phyloP scores from a whole-genome alignment of 2,888 invertebrate species.

The Synanthedon vespiformis region DNA sequence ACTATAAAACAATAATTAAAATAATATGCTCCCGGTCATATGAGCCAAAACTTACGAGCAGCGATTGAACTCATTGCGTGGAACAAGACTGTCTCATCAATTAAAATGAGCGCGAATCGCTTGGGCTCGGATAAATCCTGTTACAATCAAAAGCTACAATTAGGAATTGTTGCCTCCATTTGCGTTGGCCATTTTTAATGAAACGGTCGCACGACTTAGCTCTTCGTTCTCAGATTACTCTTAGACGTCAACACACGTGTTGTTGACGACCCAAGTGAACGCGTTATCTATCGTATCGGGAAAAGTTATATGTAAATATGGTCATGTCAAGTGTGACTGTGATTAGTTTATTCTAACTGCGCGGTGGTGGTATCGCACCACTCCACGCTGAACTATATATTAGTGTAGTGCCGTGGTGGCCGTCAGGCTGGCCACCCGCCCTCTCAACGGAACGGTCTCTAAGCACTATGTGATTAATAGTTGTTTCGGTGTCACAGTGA shows the following conservation, averaged over 20 bases:
- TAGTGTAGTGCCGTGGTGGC: slow-evolving; percentile 46
- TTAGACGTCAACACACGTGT: slow-evolving; percentile 18
- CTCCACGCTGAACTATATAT: slow-evolving; percentile 1
- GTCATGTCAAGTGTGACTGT: neutral
- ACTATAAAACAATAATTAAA: neutral
- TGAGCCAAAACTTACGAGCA: too few relatives aligned
- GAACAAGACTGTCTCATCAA: slow-evolving; percentile 1
- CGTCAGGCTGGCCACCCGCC: slow-evolving; percentile 50
- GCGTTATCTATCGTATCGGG: slow-evolving; percentile 3
- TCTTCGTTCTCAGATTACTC: slow-evolving; percentile 35
- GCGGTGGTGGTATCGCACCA: slow-evolving; percentile 18
- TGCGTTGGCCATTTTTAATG: slow-evolving; percentile 48
- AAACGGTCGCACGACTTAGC: slow-evolving; percentile 29
- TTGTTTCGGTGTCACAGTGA: slow-evolving; percentile 12
- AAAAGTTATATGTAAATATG: neutral
- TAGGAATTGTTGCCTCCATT: slow-evolving; percentile 43
- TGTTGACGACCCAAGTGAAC: neutral
- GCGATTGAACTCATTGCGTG: too few relatives aligned
- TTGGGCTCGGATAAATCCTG: slow-evolving; percentile 57
- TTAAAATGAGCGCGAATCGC: slow-evolving; percentile 14
- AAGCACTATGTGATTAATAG: slow-evolving; percentile 10
- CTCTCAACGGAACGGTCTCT: slow-evolving; percentile 13
- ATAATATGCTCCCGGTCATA: too few relatives aligned
- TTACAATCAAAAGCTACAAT: slow-evolving; percentile 54
- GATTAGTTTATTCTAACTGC: neutral